phyloP scores from a whole-genome alignment of 2,113 vertebrate species.

The Barnardius zonarius region DNA sequence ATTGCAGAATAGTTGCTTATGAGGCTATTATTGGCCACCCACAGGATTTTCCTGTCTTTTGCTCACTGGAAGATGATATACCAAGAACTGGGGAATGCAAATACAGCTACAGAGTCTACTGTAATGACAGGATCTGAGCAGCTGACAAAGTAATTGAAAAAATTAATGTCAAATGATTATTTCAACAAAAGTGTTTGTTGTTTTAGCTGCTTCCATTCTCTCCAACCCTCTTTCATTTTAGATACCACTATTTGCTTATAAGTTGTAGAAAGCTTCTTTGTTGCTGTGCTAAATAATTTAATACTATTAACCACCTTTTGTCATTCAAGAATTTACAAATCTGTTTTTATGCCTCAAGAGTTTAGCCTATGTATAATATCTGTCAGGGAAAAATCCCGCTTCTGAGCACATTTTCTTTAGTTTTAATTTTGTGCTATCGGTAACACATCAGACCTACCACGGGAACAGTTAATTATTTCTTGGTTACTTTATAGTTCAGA shows the following conservation, averaged over 20 bases:
- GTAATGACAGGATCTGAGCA: not conserved
- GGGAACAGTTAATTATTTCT: not conserved
- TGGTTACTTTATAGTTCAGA: not conserved
- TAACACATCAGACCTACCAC: not conserved
- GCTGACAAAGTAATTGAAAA: not conserved
- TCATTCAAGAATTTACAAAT: not conserved
- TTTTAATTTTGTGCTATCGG: not conserved
- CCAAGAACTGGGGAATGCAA: not conserved
- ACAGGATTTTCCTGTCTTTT: not conserved
- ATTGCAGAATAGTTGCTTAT: not conserved
- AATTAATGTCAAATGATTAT: not conserved
- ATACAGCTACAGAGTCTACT: not conserved
- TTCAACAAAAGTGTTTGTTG: not conserved
- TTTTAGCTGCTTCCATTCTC: not conserved
- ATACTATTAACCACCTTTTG: not conserved
- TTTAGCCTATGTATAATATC: not conserved
- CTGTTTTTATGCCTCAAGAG: not conserved
- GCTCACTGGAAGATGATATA: not conserved
- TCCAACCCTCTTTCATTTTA: not conserved
- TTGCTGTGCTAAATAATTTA: not conserved
- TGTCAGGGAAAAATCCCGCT: not conserved
- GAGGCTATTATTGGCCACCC: not conserved
- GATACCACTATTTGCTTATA: not conserved
- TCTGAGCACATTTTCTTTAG: not conserved
- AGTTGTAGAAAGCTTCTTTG: not conserved